Percentiles rank a stretch among this genome's conserved stretches.
These are phyloP conservation scores for Hypolimnas misippus DNA, from an alignment of 2,888 invertebrate genomes.

Conservation along the genomic window DNA sequence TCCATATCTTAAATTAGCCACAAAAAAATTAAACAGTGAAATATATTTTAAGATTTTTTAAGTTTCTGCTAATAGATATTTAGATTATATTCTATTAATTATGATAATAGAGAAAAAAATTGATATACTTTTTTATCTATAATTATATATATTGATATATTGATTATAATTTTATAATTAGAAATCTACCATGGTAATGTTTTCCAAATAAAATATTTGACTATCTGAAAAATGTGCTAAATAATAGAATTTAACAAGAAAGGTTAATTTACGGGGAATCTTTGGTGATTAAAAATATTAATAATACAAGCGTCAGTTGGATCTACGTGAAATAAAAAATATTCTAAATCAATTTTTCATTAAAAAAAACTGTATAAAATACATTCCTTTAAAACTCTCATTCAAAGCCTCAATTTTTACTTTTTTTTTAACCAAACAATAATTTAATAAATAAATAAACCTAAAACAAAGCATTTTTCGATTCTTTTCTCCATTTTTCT, in stretches of 20 bases:
- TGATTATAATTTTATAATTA: too few species aligned
- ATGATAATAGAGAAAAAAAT: too few species aligned
- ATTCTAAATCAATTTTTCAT: not conserved
- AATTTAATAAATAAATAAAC: not conserved
- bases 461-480: not conserved
- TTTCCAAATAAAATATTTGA: not conserved
- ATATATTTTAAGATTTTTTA: too few species aligned
- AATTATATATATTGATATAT: too few species aligned
- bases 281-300: conserved; percentile 30
- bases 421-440: not conserved
- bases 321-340: not conserved
- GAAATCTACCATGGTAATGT: too few species aligned
- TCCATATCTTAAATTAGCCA: too few species aligned
- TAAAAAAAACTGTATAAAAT: not conserved
- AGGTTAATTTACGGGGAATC: conserved; percentile 12
- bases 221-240: not conserved
- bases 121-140: too few species aligned
- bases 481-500: not conserved
- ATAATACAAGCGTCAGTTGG: conserved; percentile 2
- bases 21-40: too few species aligned
- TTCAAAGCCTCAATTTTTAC: not conserved
- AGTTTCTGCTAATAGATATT: too few species aligned
- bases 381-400: not conserved
- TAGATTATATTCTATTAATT: too few species aligned
- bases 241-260: not conserved